Evolutionary conservation across 2,888 invertebrate genomes (phyloP).

Genomic region (Drosophila subsilvestris): DNA sequence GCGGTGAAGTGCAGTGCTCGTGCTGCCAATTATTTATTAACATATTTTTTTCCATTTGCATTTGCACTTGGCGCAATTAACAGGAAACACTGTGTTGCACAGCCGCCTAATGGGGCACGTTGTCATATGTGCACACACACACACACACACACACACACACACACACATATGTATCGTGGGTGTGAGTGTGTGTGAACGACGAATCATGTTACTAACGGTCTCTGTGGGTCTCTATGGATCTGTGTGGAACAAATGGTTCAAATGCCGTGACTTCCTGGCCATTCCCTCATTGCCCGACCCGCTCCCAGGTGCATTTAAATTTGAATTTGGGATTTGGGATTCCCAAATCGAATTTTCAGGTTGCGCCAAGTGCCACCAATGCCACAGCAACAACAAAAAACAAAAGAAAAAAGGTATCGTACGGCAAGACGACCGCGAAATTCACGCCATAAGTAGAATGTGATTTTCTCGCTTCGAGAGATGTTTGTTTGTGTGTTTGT

Average conservation of each 20-base stretch:
- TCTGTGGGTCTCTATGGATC: conserved; percentile 29
- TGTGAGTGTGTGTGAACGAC: background rate
- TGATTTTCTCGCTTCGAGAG: conserved; percentile 69
- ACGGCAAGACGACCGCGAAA: conserved; percentile 66
- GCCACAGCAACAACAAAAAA: conserved; percentile 29
- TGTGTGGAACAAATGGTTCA: conserved; percentile 68
- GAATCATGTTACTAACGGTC: conserved; percentile 72
- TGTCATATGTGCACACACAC: conserved; percentile 35
- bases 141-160: no score
- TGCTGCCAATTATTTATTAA: conserved; percentile 51
- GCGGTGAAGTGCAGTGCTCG: conserved; percentile 8
- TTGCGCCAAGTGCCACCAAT: conserved; percentile 64
- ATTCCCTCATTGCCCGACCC: conserved; percentile 45
- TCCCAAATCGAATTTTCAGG: conserved; percentile 66
- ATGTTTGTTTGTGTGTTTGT: conserved; percentile 36
- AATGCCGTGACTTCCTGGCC: conserved; percentile 79
- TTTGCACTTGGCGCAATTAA: conserved; percentile 60
- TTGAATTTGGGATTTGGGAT: conserved; percentile 74
- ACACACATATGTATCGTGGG: background rate
- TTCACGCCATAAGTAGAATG: conserved; percentile 81
- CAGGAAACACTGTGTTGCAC: conserved; percentile 21
- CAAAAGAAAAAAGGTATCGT: conserved; percentile 24
- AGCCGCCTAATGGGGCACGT: conserved; percentile 33
- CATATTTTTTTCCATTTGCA: conserved; percentile 45
- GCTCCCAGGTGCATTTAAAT: conserved; percentile 65